phyloP scores from a whole-genome alignment of 2,113 vertebrate genomes.

The Vireo altiloquus region DNA sequence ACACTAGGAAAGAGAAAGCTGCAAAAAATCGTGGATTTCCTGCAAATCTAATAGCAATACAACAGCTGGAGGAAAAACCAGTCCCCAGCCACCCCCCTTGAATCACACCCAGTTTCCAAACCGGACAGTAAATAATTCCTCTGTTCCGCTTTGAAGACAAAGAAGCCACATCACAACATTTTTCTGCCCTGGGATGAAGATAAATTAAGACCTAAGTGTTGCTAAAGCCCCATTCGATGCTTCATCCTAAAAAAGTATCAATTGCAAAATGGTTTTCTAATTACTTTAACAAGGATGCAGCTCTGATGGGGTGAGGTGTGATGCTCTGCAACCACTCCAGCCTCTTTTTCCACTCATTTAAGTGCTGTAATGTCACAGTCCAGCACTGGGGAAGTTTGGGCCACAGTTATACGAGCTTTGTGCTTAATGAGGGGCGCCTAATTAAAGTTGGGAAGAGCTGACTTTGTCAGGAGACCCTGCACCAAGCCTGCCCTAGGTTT shows the following conservation, averaged over 20 bases:
- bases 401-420: neutral
- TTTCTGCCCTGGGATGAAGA: neutral
- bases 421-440: slow-evolving; percentile 14
- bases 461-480: neutral
- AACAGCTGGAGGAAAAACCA: neutral
- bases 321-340: neutral
- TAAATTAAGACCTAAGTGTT: neutral
- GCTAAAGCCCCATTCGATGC: neutral
- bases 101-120: neutral
- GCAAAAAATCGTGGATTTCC: neutral
- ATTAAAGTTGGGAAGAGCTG: neutral
- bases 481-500: neutral
- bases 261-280: neutral
- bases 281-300: neutral
- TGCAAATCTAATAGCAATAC: neutral
- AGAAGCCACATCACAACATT: neutral
- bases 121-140: neutral
- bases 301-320: neutral
- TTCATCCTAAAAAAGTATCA: neutral
- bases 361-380: neutral
- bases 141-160: neutral
- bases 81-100: neutral
- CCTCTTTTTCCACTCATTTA: neutral
- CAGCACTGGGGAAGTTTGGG: neutral
- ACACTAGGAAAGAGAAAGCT: neutral